Conservation (phyloP, 2,113 vertebrate genomes). For the Lutjanus erythropterus region DNA sequence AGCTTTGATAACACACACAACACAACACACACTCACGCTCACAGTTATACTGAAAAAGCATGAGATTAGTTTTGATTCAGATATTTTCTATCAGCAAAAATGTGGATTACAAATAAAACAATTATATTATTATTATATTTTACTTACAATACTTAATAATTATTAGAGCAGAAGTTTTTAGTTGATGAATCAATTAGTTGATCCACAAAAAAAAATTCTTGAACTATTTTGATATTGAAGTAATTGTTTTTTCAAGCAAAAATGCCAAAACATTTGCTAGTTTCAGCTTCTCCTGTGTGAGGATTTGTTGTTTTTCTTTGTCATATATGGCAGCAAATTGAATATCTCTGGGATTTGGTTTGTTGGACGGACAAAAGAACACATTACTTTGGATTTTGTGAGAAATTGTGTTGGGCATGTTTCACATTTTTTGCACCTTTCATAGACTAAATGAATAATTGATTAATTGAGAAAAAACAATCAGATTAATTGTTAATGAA, state of each 20-base stretch:
- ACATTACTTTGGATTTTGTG: background rate
- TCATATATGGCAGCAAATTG: no score
- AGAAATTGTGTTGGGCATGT: background rate
- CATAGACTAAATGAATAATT: background rate
- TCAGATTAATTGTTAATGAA: conserved; percentile 1
- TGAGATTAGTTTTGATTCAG: conserved; percentile 17
- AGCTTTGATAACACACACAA: conserved; percentile 50
- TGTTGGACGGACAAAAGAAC: no score
- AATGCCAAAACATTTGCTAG: background rate
- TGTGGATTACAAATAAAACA: background rate
- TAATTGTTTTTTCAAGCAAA: background rate
- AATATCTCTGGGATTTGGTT: rapidly evolving
- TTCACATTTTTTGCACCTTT: conserved; percentile 4
- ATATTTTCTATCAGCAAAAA: background rate
- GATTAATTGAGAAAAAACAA: background rate
- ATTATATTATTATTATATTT: background rate
- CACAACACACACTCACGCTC: conserved; percentile 27
- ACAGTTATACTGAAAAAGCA: conserved; percentile 17
- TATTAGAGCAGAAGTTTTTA: background rate
- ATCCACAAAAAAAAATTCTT: background rate
- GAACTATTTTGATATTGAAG: background rate
- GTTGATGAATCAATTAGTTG: background rate
- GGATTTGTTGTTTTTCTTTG: background rate
- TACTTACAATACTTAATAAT: no score
- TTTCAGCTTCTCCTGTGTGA: background rate